Conservation (phyloP, 2,113 vertebrate species). For the Rhynchomys soricoides region DNA sequence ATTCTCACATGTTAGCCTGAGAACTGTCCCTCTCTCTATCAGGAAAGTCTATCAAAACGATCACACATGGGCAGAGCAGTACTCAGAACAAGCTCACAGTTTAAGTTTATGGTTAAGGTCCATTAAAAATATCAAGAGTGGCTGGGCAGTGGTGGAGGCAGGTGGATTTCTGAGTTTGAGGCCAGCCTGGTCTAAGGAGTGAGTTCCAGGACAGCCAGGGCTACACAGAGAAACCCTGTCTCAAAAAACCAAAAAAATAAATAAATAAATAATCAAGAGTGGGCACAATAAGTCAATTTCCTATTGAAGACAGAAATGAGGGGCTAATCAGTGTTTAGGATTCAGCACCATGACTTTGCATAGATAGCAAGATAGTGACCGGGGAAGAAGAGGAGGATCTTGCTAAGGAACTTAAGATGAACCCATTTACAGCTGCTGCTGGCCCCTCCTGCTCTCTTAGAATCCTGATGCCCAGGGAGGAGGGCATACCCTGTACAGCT, state of each 20-base stretch:
- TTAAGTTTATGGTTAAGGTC: neutral
- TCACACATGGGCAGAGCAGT: neutral
- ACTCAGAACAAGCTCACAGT: neutral
- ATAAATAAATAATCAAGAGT: too few species aligned
- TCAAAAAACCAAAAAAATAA: too few species aligned
- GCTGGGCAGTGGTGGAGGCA: too few species aligned
- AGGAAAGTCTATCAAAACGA: constrained; percentile 3
- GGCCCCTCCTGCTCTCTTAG: neutral
- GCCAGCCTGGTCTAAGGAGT: too few species aligned
- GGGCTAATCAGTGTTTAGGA: neutral
- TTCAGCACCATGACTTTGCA: neutral
- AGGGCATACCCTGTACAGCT: neutral
- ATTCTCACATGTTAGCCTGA: neutral
- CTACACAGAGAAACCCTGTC: too few species aligned
- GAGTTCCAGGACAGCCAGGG: too few species aligned
- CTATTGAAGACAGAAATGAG: neutral
- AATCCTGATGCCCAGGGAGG: neutral
- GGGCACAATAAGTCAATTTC: neutral
- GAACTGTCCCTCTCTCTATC: neutral
- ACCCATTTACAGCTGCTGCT: neutral
- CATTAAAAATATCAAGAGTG: neutral
- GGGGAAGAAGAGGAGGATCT: neutral
- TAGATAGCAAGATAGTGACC: neutral
- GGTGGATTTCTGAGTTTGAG: too few species aligned
- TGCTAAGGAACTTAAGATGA: neutral